phyloP scores from a whole-genome alignment of 2,888 invertebrate species.

The Luperina testacea region DNA sequence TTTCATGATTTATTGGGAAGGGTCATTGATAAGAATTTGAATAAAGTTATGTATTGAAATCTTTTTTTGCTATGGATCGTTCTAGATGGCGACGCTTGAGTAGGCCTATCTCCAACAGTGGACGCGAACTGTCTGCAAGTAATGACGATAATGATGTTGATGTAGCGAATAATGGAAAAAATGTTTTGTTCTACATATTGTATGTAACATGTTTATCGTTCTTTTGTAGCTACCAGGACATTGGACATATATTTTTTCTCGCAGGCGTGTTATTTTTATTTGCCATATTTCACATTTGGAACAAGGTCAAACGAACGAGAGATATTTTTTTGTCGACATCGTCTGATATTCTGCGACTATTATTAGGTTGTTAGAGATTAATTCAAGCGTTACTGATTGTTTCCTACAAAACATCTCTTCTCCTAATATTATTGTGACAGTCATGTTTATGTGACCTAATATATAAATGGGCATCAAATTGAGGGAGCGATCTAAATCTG shows the following conservation, averaged over 20 bases:
- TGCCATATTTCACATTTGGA: conserved; percentile 8
- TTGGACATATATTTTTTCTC: background rate
- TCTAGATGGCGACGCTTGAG: background rate
- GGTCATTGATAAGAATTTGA: background rate
- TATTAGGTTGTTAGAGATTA: conserved; percentile 43
- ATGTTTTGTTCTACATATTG: background rate
- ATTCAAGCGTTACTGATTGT: conserved; percentile 43
- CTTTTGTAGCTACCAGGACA: background rate
- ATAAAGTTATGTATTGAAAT: background rate
- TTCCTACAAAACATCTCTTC: conserved; percentile 23
- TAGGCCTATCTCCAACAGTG: too few relatives aligned
- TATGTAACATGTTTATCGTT: background rate
- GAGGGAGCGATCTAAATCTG: background rate
- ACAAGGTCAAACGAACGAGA: conserved; percentile 13
- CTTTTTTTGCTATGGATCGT: background rate
- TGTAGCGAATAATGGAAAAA: background rate
- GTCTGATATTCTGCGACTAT: conserved; percentile 15
- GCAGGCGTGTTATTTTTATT: conserved; percentile 1
- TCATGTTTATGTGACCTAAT: conserved; percentile 38
- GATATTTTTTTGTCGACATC: conserved; percentile 16
- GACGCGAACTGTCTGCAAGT: background rate
- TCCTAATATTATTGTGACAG: conserved; percentile 26
- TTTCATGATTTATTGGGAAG: too few relatives aligned
- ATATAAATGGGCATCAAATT: conserved; percentile 28
- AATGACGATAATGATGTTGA: too few relatives aligned